Evolutionary conservation across 2,113 vertebrate genomes (phyloP).

Genomic region (Paramormyrops kingsleyae): DNA sequence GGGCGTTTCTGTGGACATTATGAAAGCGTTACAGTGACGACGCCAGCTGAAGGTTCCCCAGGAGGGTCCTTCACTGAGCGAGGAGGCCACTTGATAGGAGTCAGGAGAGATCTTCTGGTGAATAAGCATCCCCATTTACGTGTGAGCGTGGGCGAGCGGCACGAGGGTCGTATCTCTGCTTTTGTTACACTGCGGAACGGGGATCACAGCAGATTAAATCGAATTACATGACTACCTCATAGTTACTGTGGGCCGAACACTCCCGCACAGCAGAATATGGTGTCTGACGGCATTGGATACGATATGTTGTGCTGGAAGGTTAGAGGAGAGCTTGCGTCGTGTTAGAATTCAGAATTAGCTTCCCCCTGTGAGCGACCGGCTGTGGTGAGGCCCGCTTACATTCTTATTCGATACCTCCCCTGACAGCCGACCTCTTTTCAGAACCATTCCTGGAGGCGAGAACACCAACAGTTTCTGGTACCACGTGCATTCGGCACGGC

Average conservation of each 20-base stretch:
- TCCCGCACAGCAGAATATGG: neutral
- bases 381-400: neutral
- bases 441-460: neutral
- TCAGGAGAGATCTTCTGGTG: neutral
- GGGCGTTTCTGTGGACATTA: neutral
- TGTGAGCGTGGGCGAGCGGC: neutral
- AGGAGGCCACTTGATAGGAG: neutral
- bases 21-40: neutral
- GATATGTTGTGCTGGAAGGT: neutral
- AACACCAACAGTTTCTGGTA: neutral
- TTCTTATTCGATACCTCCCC: neutral
- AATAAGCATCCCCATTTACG: neutral
- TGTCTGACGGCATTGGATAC: neutral
- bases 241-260: neutral
- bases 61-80: neutral
- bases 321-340: neutral
- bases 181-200: neutral
- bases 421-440: neutral
- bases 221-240: neutral
- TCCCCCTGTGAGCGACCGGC: neutral
- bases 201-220: neutral
- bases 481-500: neutral
- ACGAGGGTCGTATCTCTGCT: neutral
- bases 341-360: neutral
- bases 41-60: neutral